Conservation (phyloP, 2,113 vertebrate species). For the Osmerus eperlanus region DNA sequence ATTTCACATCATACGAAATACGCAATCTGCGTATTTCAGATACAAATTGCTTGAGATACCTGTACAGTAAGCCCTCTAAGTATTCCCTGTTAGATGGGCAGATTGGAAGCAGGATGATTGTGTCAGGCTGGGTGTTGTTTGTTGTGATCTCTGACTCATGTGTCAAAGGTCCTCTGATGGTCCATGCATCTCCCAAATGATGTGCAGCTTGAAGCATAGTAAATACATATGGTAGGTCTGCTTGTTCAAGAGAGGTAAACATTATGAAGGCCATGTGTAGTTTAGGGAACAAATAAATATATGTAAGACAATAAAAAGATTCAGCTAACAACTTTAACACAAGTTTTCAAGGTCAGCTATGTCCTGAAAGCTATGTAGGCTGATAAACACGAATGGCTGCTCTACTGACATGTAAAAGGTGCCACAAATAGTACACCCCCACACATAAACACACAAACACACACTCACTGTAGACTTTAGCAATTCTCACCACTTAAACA, state of each 20-base stretch:
- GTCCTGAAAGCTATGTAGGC: neutral
- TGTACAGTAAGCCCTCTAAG: too few relatives aligned
- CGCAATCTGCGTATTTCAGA: too few relatives aligned
- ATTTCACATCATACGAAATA: too few relatives aligned
- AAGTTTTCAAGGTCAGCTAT: neutral
- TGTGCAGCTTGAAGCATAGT: neutral
- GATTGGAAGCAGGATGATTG: too few relatives aligned
- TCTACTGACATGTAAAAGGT: neutral
- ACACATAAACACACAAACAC: constrained; percentile 17
- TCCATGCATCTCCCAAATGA: neutral
- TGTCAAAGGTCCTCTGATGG: too few relatives aligned
- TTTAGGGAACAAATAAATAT: constrained; percentile 1
- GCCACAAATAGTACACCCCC: neutral
- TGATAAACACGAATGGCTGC: neutral
- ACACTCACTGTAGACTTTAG: neutral
- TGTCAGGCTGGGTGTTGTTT: too few relatives aligned
- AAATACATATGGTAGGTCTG: neutral
- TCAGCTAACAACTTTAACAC: neutral
- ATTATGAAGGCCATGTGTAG: neutral
- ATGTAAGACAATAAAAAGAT: neutral
- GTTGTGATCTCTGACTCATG: too few relatives aligned
- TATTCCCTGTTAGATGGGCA: too few relatives aligned
- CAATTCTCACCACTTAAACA: neutral
- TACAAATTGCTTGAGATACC: too few relatives aligned
- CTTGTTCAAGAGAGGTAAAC: neutral